Percentiles rank a stretch among this genome's conserved stretches.
Evolutionary conservation across 2,888 invertebrate genomes (phyloP).

Genomic region (Beris chalybata): DNA sequence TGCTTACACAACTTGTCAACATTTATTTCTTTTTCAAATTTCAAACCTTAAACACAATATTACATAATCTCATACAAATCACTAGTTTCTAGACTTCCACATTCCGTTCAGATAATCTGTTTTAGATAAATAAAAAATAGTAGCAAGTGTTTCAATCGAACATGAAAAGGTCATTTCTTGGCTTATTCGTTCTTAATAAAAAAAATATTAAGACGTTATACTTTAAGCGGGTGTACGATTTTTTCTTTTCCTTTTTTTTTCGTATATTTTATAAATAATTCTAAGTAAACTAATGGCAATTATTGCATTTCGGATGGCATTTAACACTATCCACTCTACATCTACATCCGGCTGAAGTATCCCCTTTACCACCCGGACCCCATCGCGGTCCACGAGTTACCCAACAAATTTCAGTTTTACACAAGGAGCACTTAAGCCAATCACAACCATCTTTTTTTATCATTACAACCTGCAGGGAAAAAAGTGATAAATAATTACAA

Average conservation of each 20-base stretch:
- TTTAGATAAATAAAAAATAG: too few species aligned
- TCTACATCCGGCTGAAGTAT: constrained; percentile 43
- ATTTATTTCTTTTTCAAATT: too few species aligned
- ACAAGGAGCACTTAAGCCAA: constrained; percentile 88
- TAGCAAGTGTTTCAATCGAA: too few species aligned
- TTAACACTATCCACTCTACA: constrained; percentile 43
- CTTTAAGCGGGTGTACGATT: neutral
- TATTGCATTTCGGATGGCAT: constrained; percentile 45
- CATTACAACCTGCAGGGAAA: constrained; percentile 58
- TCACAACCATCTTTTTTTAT: constrained; percentile 95
- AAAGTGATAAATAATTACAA: neutral
- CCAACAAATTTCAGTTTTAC: constrained; percentile 94
- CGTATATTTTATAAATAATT: too few species aligned
- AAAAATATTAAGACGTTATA: neutral
- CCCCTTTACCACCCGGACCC: constrained; percentile 44
- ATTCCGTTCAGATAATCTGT: too few species aligned
- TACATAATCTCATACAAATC: too few species aligned
- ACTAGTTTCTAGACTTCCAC: too few species aligned
- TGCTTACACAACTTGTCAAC: too few species aligned
- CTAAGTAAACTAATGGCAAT: constrained; percentile 41
- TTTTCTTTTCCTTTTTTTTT: neutral
- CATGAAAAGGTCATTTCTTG: neutral
- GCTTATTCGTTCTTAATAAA: neutral
- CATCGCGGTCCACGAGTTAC: constrained; percentile 70
- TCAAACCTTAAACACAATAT: too few species aligned